Conservation (phyloP, 2,888 invertebrate genomes). For the Calameuta filiformis region DNA sequence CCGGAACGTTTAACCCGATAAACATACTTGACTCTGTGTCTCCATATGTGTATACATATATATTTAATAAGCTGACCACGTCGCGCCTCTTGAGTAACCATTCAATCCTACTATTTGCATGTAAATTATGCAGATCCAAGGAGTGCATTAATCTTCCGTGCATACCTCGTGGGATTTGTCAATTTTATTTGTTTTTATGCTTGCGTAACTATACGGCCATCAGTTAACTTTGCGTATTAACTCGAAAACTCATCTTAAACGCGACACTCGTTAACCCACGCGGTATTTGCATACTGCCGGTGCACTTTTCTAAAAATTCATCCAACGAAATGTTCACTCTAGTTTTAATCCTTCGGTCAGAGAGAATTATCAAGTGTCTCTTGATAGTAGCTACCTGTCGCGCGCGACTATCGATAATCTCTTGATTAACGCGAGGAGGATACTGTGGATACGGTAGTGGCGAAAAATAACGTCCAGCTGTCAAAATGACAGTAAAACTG, state of each 20-base stretch:
- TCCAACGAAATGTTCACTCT: not conserved
- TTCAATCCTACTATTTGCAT: slow-evolving; percentile 43
- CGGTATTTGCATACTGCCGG: not conserved
- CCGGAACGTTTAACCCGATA: not conserved
- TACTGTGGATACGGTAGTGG: not conserved
- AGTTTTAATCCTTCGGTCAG: not conserved
- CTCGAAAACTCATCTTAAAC: slow-evolving; percentile 1
- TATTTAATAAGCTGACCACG: not conserved
- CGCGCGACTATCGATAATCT: not conserved
- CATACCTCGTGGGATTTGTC: slow-evolving; percentile 37
- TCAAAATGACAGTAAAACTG: not conserved
- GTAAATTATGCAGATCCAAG: slow-evolving; percentile 46
- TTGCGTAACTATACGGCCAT: slow-evolving; percentile 32
- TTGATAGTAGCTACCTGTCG: not conserved
- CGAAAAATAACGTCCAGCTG: not conserved
- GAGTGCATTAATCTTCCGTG: slow-evolving; percentile 46
- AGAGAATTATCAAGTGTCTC: not conserved
- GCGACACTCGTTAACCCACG: slow-evolving; percentile 5
- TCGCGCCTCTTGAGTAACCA: slow-evolving; percentile 29
- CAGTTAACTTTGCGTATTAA: slow-evolving; percentile 1
- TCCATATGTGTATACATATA: not conserved
- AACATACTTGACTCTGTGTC: no score
- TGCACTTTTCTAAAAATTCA: not conserved
- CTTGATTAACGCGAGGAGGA: not conserved
- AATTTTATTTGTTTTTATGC: slow-evolving; percentile 40